These are phyloP conservation scores for Solenopsis invicta DNA, from an alignment of 1,140 invertebrate genomes.

Conservation along the genomic window DNA sequence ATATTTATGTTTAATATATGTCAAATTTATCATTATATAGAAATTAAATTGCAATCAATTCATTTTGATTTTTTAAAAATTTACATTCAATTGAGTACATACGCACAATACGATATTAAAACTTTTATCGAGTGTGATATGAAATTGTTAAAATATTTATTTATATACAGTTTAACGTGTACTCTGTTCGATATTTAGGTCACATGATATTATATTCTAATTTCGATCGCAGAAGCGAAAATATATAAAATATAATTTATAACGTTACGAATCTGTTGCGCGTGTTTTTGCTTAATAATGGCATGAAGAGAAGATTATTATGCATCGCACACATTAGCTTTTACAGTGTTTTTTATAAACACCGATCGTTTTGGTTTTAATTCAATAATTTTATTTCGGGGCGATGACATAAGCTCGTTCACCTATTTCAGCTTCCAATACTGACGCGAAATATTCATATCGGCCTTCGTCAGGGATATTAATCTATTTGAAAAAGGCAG, in stretches of 20 bases:
- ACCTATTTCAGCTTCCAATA: background rate
- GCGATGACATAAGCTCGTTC: background rate
- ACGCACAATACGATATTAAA: conserved; percentile 3
- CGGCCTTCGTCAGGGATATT: background rate
- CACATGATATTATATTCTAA: background rate
- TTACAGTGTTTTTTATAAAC: background rate
- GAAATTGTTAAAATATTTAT: conserved; percentile 17
- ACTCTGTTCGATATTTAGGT: conserved; percentile 14
- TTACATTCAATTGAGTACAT: background rate
- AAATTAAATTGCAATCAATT: conserved; percentile 15
- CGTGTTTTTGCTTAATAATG: background rate
- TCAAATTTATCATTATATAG: background rate
- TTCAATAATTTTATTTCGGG: conserved; percentile 14
- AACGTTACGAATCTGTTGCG: background rate
- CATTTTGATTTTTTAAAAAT: background rate
- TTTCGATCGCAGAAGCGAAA: background rate
- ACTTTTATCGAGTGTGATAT: background rate
- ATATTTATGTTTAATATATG: conserved; percentile 9
- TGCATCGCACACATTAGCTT: background rate
- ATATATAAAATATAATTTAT: conserved; percentile 16
- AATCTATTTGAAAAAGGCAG: background rate
- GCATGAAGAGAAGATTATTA: background rate
- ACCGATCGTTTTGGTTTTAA: conserved; percentile 2
- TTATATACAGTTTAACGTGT: background rate
- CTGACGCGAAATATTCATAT: background rate